Evolutionary conservation across 2,888 invertebrate species (phyloP), one percentile per base, ranked within the genome.

Genomic region (Galeopsomyia nigrocyanea): DNA sequence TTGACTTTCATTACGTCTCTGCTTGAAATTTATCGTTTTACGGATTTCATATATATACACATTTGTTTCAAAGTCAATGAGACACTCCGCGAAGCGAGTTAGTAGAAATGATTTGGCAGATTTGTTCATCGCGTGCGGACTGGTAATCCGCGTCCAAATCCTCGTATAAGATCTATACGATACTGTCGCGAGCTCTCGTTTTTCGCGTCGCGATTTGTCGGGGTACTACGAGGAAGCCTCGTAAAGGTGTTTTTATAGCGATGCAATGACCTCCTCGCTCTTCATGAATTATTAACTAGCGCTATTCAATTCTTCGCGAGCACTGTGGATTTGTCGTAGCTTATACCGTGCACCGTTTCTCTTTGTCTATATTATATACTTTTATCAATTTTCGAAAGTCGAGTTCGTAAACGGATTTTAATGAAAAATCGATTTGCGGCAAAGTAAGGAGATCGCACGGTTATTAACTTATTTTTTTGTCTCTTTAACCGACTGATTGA

Each of bases 1-100:
- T 86, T 86, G 85, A 85, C 85, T 86, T 86, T 86, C 85, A 86
- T 86, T 85, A 85, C 84, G 80, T 82, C 80, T 82, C n/a, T 80
- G 75, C 65, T 77, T 77, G 75, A 80, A 83, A 83, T 83, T 83
- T 83, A 83, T 83, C 81, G 80, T 75, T 58, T 76, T 75, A 17
- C 53, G 10, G 17, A 53, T 7, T 53, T 53, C 17, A 53, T 17
- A 53, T 26, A 26, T 5, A 26, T 26, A 26, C 3, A 2, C 3
- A 2, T 14, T 19, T 21, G 21, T 17, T 21, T 19, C 17, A 9
- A 53, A 17, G 17, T 53, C 53, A 53, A 17, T 17, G 21, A 9
- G 13, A 22, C n/a, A 58, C 58, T 21, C 26, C 16, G 7, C 31
- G 16, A 57, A 0, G 58, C 16, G 19, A 21, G 13, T 53, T 10